phyloP scores from a whole-genome alignment of 2,797 vertebrate species.

The Cryptoblepharus egeriae region DNA sequence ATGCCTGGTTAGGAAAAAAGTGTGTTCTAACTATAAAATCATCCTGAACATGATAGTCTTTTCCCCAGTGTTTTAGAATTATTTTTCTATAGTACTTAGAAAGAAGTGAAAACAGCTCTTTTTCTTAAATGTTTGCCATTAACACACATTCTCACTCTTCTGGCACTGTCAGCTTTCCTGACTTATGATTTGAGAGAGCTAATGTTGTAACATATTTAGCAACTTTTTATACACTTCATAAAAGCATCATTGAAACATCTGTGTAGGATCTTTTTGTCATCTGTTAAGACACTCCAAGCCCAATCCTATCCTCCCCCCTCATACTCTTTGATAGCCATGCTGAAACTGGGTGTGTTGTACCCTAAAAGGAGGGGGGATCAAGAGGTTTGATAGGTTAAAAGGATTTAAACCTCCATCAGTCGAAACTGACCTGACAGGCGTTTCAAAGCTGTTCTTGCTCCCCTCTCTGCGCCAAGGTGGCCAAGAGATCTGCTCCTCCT shows the following conservation, averaged over 20 bases:
- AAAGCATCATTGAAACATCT: constrained; percentile 60
- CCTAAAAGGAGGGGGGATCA: too few relatives aligned
- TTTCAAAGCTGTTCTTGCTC: too few relatives aligned
- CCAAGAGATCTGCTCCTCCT: too few relatives aligned
- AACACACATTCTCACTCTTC: constrained; percentile 51
- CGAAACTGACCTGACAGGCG: too few relatives aligned
- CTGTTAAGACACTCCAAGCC: neutral
- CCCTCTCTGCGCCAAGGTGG: too few relatives aligned
- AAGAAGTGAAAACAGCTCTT: constrained; percentile 25
- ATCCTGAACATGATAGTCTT: neutral
- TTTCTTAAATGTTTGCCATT: constrained; percentile 50
- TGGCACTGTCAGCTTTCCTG: constrained; percentile 48
- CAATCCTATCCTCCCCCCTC: too few relatives aligned
- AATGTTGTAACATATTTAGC: constrained; percentile 62
- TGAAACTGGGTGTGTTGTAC: too few relatives aligned
- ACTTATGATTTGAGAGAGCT: constrained; percentile 55
- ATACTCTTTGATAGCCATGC: too few relatives aligned
- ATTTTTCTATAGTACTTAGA: constrained; percentile 29
- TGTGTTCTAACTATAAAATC: too few relatives aligned
- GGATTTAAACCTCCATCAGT: too few relatives aligned
- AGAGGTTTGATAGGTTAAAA: too few relatives aligned
- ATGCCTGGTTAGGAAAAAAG: too few relatives aligned
- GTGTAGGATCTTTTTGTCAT: constrained; percentile 61
- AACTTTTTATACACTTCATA: constrained; percentile 62
- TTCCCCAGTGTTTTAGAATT: constrained; percentile 21